These are phyloP conservation scores for Gerris lacustris DNA, from an alignment of 2,888 invertebrate species.

Conservation along the genomic window DNA sequence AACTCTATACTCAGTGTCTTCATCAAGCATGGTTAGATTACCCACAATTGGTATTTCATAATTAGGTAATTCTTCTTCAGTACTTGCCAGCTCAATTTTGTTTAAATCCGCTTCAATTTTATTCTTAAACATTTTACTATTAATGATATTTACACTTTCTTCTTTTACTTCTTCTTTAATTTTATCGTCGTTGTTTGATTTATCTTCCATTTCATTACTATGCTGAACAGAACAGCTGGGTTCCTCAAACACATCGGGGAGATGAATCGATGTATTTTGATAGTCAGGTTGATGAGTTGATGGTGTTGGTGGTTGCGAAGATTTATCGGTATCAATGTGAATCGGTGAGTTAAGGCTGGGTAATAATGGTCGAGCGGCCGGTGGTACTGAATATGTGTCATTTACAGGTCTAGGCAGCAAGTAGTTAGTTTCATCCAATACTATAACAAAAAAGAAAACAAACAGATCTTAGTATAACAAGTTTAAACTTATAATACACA, in stretches of 20 bases:
- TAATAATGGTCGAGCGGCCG: conserved; percentile 40
- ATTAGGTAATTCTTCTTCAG: not conserved
- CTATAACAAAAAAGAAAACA: conserved; percentile 21
- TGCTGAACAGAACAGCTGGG: not conserved
- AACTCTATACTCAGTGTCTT: not conserved
- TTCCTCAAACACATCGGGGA: conserved; percentile 24
- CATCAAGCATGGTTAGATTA: not conserved
- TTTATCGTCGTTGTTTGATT: not conserved
- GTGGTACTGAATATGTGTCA: conserved; percentile 41
- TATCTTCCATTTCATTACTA: not conserved
- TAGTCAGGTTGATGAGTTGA: conserved; percentile 21
- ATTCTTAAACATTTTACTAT: too few relatives aligned
- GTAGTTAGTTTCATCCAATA: conserved; percentile 37
- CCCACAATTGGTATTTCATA: not conserved
- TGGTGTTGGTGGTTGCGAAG: conserved; percentile 10
- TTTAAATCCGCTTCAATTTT: not conserved
- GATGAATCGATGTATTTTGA: conserved; percentile 30
- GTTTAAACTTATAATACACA: not conserved
- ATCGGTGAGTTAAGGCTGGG: conserved; percentile 15
- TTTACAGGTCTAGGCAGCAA: conserved; percentile 39
- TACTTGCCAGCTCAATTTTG: not conserved
- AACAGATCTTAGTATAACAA: not conserved
- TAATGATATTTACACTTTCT: not conserved
- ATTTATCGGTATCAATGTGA: too few relatives aligned
- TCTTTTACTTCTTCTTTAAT: not conserved